Evolutionary conservation across 1,140 invertebrate genomes (phyloP).

Genomic region (Vollenhovia emeryi): DNA sequence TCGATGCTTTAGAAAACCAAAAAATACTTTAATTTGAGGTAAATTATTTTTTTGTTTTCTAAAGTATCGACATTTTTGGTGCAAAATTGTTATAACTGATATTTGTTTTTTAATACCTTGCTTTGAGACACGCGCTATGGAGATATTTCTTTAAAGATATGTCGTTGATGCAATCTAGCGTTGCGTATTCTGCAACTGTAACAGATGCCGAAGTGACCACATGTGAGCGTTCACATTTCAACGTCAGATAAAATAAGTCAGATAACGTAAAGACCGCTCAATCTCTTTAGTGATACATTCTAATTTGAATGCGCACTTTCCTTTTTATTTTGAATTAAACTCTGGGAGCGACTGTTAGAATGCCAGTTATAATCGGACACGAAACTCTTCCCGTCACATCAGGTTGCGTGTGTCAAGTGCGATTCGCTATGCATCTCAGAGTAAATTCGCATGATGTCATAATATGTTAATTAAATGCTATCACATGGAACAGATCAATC

Average conservation of each 20-base stretch:
- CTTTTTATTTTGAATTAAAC: slow-evolving; percentile 32
- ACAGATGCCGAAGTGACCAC: not conserved
- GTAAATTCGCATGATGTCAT: not conserved
- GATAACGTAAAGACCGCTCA: not conserved
- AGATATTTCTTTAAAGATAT: not conserved
- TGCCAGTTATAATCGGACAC: not conserved
- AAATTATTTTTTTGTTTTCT: slow-evolving; percentile 7
- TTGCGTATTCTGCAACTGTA: not conserved
- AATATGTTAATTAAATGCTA: slow-evolving; percentile 33
- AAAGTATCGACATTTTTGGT: not conserved
- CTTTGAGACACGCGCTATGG: not conserved
- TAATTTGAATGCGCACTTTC: slow-evolving; percentile 32
- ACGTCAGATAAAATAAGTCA: slow-evolving; percentile 30
- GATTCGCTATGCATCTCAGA: slow-evolving; percentile 1
- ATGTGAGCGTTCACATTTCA: not conserved
- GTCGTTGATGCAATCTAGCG: not conserved
- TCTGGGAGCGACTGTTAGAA: slow-evolving; percentile 30
- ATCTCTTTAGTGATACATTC: not conserved
- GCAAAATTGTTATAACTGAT: not conserved
- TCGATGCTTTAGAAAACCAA: too few species aligned
- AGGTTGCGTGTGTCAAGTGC: not conserved
- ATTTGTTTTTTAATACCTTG: not conserved
- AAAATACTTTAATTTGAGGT: not conserved
- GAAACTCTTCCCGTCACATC: slow-evolving; percentile 49
- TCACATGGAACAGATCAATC: slow-evolving; percentile 1